Evolutionary conservation across 2,113 vertebrate species (phyloP), one percentile per base, ranked within the genome.

Genomic region (Blennius ocellaris): DNA sequence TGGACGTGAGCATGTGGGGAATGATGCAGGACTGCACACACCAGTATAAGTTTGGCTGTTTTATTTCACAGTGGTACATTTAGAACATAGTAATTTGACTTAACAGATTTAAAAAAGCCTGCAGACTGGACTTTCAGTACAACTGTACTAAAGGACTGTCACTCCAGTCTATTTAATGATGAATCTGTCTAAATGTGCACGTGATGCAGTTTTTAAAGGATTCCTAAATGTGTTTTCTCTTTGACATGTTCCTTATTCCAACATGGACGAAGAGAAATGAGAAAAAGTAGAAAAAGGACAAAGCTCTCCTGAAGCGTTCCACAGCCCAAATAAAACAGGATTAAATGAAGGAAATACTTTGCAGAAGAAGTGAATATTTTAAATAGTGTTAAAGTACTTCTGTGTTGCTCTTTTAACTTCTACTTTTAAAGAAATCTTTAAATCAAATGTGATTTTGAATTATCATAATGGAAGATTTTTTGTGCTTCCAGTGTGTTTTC

Each of bases 331-430:
- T 39, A 58, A 66, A 39, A 74, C 3, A 21, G 11, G n/a, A 7
- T 38, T 2, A 45, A 52, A 64, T 38, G 4, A 60, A 68, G 48
- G 44, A 64, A n/a, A 11, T 37, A 15, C 37, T 55, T 43, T n/a
- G n/a, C n/a, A n/a, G n/a, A n/a, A n/a, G n/a, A n/a, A n/a, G n/a
- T n/a, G n/a, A n/a, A n/a, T 63, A 55, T 62, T 51, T 6, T 71
- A 21, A 5, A 17, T 63, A 8, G 72, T 72, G 30, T 45, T 47
- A 15, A 41, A 60, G 17, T 44, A 6, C 1, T 5, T 11, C 17
- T 49, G 3, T 70, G 43, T 66, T 50, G 8, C 1, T 62, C 55
- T 60, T 38, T 65, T 91, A 90, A 91, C 60, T 91, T 92, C 70
- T 78, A 68, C 51, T 70, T 73, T 67, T 56, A 11, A 61, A 17